Percentiles rank a stretch among this genome's conserved stretches.
Evolutionary conservation across 2,797 vertebrate species (phyloP).

Genomic region (Sebastiscus tertius): DNA sequence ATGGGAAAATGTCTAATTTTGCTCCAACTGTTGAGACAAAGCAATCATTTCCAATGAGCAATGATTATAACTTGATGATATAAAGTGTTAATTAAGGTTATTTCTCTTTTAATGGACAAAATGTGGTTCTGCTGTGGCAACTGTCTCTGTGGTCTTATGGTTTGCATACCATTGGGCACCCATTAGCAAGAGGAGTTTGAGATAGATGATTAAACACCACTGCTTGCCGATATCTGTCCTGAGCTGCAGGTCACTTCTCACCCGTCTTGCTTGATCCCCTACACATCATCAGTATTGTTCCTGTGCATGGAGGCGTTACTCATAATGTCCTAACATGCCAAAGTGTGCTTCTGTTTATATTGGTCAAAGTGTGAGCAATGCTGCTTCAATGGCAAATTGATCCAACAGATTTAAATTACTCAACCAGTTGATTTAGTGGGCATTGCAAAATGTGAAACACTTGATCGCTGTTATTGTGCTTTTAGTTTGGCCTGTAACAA

Average conservation of each 20-base stretch:
- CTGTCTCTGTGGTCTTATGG: conserved; percentile 57
- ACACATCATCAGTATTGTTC: conserved; percentile 70
- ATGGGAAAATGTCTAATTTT: conserved; percentile 22
- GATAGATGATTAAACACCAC: conserved; percentile 54
- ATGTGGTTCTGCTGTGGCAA: conserved; percentile 44
- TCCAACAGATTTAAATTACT: neutral
- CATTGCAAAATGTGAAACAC: conserved; percentile 14
- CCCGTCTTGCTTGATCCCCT: conserved; percentile 68
- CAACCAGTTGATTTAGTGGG: neutral
- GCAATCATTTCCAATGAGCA: conserved; percentile 41
- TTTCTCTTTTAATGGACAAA: conserved; percentile 36
- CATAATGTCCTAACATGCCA: conserved; percentile 71
- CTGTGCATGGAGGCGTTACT: conserved; percentile 69
- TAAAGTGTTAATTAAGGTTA: conserved; percentile 42
- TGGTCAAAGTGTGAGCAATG: conserved; percentile 67
- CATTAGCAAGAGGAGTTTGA: conserved; percentile 73
- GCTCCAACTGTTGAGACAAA: conserved; percentile 72
- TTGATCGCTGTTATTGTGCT: neutral
- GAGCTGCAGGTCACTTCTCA: conserved; percentile 66
- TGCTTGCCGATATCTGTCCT: conserved; percentile 77
- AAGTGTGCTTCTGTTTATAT: conserved; percentile 58
- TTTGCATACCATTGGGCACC: conserved; percentile 77
- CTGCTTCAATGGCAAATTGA: conserved; percentile 71
- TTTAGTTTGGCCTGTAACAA: neutral
- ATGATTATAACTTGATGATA: conserved; percentile 47